phyloP scores from a whole-genome alignment of 2,888 invertebrate genomes.

The Caenorhabditis macrosperma region DNA sequence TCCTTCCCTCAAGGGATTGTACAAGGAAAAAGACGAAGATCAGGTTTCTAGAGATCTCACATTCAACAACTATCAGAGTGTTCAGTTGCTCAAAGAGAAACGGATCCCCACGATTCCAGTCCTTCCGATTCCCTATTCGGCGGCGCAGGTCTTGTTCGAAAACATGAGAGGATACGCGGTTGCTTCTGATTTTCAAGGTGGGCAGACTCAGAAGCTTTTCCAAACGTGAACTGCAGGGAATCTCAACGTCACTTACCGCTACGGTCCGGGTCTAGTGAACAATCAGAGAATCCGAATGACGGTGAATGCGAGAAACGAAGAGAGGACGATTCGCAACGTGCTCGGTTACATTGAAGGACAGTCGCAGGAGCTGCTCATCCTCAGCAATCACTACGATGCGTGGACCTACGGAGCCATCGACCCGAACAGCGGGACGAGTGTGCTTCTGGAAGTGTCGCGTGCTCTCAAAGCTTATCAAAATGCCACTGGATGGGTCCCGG shows the following conservation, averaged over 20 bases:
- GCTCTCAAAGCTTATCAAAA: conserved; percentile 65
- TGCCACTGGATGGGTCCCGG: conserved; percentile 81
- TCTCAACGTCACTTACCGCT: conserved; percentile 78
- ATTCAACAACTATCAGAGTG: not conserved
- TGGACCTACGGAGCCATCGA: conserved; percentile 82
- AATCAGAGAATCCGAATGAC: conserved; percentile 64
- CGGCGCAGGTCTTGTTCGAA: conserved; percentile 76
- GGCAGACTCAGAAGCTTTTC: not conserved
- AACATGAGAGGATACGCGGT: conserved; percentile 76
- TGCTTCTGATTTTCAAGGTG: conserved; percentile 79
- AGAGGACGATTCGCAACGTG: conserved; percentile 80
- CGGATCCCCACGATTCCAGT: conserved; percentile 81
- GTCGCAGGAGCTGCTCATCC: conserved; percentile 82
- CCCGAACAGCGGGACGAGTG: conserved; percentile 82
- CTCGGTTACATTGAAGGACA: conserved; percentile 80
- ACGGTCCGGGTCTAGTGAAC: conserved; percentile 80
- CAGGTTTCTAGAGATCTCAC: not conserved
- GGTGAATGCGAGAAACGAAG: conserved; percentile 67
- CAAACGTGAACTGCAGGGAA: not conserved
- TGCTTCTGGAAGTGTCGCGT: conserved; percentile 81
- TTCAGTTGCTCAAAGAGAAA: conserved; percentile 26
- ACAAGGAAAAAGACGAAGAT: conserved; percentile 59
- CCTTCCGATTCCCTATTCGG: conserved; percentile 81
- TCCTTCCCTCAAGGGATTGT: conserved; percentile 81
- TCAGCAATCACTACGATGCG: conserved; percentile 83